Conservation (phyloP, 1,140 invertebrate genomes). For the Magallana gigas region DNA sequence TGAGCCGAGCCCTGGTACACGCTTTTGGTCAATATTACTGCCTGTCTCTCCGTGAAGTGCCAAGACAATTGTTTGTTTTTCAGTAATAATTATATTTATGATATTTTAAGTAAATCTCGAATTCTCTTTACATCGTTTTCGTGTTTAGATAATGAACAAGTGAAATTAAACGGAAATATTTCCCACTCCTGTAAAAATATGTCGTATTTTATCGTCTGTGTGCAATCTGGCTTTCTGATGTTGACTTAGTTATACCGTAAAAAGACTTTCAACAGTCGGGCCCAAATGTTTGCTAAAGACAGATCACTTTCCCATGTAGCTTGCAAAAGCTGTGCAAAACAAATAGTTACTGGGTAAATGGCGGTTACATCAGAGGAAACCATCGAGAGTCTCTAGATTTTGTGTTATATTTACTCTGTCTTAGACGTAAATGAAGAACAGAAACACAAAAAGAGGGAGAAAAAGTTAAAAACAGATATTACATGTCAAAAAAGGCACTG, state of each 20-base stretch:
- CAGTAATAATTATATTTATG: slow-evolving; percentile 20
- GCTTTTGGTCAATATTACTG: background rate
- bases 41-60: background rate
- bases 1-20: slow-evolving; percentile 8
- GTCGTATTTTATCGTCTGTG: background rate
- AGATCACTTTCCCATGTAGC: slow-evolving; percentile 11
- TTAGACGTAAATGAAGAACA: slow-evolving; percentile 1
- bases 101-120: background rate
- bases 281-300: slow-evolving; percentile 26
- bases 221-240: background rate
- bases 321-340: background rate
- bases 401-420: slow-evolving; percentile 21
- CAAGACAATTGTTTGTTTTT: slow-evolving; percentile 5
- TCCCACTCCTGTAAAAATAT: background rate
- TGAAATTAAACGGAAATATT: background rate
- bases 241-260: slow-evolving; percentile 19
- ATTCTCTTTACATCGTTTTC: background rate
- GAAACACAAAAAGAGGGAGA: background rate
- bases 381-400: slow-evolving; percentile 25
- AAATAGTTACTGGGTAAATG: slow-evolving; percentile 21
- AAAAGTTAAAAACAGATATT: slow-evolving; percentile 26
- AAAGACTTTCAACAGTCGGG: background rate
- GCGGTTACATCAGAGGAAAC: slow-evolving; percentile 2
- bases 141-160: background rate
- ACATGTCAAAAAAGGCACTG: background rate